These are phyloP conservation scores for Actinia equina DNA, from an alignment of 64 coral and sea anemone genomes.

Conservation along the genomic window DNA sequence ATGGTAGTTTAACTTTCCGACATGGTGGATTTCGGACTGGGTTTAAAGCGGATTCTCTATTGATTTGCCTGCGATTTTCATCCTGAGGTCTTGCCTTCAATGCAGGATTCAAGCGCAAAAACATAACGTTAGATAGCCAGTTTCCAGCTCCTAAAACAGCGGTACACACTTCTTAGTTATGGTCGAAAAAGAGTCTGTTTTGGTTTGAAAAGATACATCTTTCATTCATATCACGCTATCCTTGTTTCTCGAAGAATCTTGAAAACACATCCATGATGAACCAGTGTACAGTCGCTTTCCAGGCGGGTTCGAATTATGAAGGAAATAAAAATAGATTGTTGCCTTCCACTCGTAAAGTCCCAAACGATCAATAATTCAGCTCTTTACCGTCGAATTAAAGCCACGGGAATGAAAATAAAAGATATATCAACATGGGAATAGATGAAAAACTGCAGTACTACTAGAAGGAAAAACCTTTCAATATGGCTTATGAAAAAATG, in stretches of 20 bases:
- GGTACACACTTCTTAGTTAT: neutral
- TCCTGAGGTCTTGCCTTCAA: slow-evolving; percentile 33
- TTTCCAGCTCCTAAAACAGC: neutral
- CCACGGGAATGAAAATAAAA: slow-evolving; percentile 11
- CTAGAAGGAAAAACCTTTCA: neutral
- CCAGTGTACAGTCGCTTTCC: neutral
- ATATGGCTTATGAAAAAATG: neutral
- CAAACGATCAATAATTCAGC: slow-evolving; percentile 24
- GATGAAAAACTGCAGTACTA: neutral
- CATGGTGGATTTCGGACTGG: slow-evolving; percentile 26
- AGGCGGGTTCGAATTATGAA: neutral
- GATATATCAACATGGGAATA: neutral
- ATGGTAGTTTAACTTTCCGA: slow-evolving; percentile 57
- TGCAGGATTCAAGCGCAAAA: slow-evolving; percentile 24
- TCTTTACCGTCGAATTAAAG: neutral
- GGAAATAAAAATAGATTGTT: neutral
- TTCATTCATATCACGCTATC: neutral
- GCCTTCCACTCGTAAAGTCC: neutral
- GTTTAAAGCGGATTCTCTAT: slow-evolving; percentile 17
- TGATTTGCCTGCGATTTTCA: neutral
- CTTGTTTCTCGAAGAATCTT: neutral
- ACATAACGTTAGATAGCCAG: slow-evolving; percentile 14
- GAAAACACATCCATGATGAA: neutral
- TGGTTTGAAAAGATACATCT: neutral
- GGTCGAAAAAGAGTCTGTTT: neutral